phyloP scores from a whole-genome alignment of 2,113 vertebrate genomes.

The Cervus canadensis region DNA sequence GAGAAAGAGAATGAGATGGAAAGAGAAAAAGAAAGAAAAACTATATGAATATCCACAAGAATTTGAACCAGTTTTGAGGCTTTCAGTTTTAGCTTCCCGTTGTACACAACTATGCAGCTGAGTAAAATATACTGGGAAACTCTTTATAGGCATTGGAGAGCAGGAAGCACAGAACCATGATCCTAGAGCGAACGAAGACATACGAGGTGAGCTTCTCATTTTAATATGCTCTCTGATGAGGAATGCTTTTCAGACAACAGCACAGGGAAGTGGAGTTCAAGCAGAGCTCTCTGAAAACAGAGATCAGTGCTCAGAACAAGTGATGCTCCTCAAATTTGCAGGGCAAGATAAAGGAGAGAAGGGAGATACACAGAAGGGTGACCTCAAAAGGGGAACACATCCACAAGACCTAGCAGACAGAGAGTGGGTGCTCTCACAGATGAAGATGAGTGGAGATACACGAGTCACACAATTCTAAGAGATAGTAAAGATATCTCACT shows the following conservation, averaged over 20 bases:
- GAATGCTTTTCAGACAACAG: not conserved
- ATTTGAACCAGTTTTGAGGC: not conserved
- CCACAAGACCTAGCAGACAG: not conserved
- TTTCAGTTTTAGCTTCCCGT: not conserved
- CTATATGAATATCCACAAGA: not conserved
- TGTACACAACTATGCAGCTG: not conserved
- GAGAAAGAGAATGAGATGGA: not conserved
- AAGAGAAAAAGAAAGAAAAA: not conserved
- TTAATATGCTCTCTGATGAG: not conserved
- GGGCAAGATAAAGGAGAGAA: not conserved
- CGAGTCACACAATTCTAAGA: not conserved
- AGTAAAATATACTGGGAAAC: not conserved
- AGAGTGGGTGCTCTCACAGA: not conserved
- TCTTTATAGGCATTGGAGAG: not conserved
- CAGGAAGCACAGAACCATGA: not conserved
- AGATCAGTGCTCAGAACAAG: not conserved
- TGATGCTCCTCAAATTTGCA: not conserved
- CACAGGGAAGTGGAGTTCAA: not conserved
- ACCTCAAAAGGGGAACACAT: not conserved
- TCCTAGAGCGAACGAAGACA: not conserved
- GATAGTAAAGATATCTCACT: not conserved
- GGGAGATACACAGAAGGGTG: not conserved
- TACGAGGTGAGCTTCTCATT: not conserved
- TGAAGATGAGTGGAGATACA: not conserved
- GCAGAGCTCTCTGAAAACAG: not conserved